Evolutionary conservation across 2,797 vertebrate species (phyloP), one percentile per base, ranked within the genome.

Genomic region (Muscicapa striata): DNA sequence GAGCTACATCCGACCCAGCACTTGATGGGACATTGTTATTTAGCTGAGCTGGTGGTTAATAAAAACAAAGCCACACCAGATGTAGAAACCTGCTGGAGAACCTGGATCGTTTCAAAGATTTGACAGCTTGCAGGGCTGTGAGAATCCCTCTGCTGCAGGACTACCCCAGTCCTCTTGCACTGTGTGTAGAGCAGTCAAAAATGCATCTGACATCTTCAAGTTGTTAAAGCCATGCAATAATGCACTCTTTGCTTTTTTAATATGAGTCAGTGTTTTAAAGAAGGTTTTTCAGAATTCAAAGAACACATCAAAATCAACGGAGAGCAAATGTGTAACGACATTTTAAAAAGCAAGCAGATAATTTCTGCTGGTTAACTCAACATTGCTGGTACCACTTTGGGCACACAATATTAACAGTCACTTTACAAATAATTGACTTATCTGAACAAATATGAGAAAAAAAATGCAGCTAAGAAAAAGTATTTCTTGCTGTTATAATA

Each of bases 401-500:
- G 14, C 68, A 51, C 41, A 14, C 63, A 80, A 40, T 87, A 59
- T 84, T 22, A 38, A 32, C 24, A 58, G 29, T 61, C 19, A 51
- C 73, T 80, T 48, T 68, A 45, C 63, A 88, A 91, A 88, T 74
- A 78, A 82, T 62, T 81, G 84, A 62, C 40, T 77, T 92, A 74
- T 40, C 54, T 67, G 63, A 85, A 51, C 40, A 40, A 78, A 68
- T 22, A 40, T 10, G 26, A 24, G 29, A 49, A 58, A 62, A 21
- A 83, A 83, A 40, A 23, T 13, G 29, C 54, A 32, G 40, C 48
- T 70, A 85, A 85, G 91, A 79, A 90, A 92, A 90, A 51, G 16
- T 82, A 84, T 91, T 94, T 86, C 62, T 95, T 86, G 66, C 84
- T 94, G 68, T 66, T 95, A 75, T 81, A 93, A 94, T 82, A 41